Evolutionary conservation across 2,113 vertebrate species (phyloP).

Genomic region (Smithornis capensis): DNA sequence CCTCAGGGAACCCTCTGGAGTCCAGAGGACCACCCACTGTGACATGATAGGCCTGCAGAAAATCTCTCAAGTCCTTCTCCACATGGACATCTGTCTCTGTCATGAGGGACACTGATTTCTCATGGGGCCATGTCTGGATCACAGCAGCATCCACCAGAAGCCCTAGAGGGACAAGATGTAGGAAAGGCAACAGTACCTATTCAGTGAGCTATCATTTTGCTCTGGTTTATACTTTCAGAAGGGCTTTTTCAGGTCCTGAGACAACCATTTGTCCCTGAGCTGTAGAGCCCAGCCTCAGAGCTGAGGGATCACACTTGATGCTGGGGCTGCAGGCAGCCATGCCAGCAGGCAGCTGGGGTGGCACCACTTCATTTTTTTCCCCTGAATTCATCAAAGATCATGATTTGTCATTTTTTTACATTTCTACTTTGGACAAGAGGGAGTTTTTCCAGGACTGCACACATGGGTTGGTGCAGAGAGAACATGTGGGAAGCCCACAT

Average conservation of each 20-base stretch:
- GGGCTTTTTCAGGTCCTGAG: not conserved
- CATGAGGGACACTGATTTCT: not conserved
- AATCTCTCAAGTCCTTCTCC: not conserved
- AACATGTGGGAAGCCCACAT: accelerated
- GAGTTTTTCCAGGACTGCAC: not conserved
- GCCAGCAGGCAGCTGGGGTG: accelerated
- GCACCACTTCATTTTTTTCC: not conserved
- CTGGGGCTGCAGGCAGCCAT: not conserved
- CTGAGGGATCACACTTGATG: not conserved
- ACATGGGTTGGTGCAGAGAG: not conserved
- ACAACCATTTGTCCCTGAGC: not conserved
- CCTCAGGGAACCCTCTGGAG: not conserved
- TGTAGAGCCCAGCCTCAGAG: not conserved
- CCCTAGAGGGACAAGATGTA: not conserved
- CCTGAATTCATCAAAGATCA: not conserved
- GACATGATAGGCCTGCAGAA: not conserved
- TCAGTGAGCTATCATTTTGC: not conserved
- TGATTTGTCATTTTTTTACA: not conserved
- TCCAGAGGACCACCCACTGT: not conserved
- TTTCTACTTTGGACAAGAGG: not conserved
- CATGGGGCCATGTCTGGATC: accelerated
- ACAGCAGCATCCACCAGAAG: not conserved
- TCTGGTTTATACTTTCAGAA: not conserved
- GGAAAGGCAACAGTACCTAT: not conserved
- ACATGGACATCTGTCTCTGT: not conserved